These are phyloP conservation scores for Hyaena hyaena DNA, from an alignment of 2,113 vertebrate species.

Conservation along the genomic window DNA sequence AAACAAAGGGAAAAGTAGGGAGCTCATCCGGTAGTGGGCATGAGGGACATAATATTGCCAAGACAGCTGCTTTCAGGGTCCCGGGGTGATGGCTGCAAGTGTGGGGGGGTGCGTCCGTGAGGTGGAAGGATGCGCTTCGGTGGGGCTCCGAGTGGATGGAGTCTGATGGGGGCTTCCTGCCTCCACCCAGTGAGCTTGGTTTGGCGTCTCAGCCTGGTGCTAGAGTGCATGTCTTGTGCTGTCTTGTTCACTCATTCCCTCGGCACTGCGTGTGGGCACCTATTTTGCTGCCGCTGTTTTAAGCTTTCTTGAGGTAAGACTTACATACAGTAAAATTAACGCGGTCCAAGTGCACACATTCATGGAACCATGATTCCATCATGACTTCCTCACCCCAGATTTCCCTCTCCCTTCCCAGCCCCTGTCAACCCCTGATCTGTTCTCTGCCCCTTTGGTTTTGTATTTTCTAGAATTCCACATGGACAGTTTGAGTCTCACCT, in stretches of 20 bases:
- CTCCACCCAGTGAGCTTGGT: background rate
- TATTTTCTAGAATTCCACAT: background rate
- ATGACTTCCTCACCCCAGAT: background rate
- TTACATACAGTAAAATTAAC: background rate
- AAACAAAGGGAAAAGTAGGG: background rate
- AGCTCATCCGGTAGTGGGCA: background rate
- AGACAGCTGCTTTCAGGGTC: background rate
- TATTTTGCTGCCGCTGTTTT: background rate
- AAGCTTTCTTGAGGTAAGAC: background rate
- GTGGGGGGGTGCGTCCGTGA: fast-evolving
- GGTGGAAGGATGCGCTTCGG: fast-evolving
- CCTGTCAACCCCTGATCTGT: background rate
- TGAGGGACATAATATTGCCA: fast-evolving
- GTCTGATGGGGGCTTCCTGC: background rate
- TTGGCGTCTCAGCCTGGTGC: background rate
- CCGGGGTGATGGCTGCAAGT: fast-evolving
- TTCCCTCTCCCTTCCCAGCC: background rate
- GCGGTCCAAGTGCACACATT: background rate
- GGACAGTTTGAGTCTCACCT: background rate
- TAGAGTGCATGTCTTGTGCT: fast-evolving
- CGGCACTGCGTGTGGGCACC: too few species aligned
- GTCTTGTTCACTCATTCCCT: background rate
- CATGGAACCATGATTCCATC: fast-evolving
- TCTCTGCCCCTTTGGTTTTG: background rate
- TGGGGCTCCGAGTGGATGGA: background rate